Evolutionary conservation across 2,113 vertebrate species (phyloP).

Genomic region (Thymallus thymallus): DNA sequence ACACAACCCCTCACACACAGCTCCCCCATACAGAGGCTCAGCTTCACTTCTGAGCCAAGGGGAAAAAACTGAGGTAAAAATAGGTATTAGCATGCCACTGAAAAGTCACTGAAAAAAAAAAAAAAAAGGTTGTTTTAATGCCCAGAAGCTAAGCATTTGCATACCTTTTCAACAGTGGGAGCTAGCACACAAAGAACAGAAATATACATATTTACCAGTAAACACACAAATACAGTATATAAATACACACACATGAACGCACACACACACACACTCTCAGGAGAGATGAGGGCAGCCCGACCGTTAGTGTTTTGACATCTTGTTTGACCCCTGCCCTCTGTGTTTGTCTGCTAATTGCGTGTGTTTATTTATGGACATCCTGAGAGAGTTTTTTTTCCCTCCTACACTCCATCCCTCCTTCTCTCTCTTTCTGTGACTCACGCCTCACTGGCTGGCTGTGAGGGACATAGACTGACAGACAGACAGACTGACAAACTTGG

Average conservation of each 20-base stretch:
- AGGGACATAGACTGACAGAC: slow-evolving; percentile 8
- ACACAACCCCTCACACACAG: background rate
- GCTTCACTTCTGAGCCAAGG: slow-evolving; percentile 52
- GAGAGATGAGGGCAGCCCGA: too few relatives aligned
- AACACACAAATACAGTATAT: slow-evolving; percentile 44
- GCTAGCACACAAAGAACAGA: slow-evolving; percentile 12
- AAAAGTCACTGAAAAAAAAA: slow-evolving; percentile 40
- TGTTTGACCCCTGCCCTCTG: too few relatives aligned
- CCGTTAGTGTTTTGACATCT: too few relatives aligned
- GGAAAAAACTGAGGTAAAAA: slow-evolving; percentile 54
- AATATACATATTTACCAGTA: slow-evolving; percentile 7
- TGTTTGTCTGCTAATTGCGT: too few relatives aligned
- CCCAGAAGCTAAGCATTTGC: slow-evolving; percentile 34
- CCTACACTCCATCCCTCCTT: slow-evolving; percentile 25
- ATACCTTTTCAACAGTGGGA: background rate
- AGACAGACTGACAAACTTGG: slow-evolving; percentile 5
- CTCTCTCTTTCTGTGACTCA: slow-evolving; percentile 26
- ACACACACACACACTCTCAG: slow-evolving; percentile 28
- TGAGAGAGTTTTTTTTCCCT: slow-evolving; percentile 25
- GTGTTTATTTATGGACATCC: slow-evolving; percentile 50
- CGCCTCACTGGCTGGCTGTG: slow-evolving; percentile 16
- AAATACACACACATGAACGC: slow-evolving; percentile 12
- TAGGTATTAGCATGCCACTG: slow-evolving; percentile 39
- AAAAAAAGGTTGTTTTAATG: slow-evolving; percentile 36
- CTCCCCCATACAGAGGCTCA: slow-evolving; percentile 23